phyloP scores from a whole-genome alignment of 2,888 invertebrate genomes.

The Oscheius sp. region DNA sequence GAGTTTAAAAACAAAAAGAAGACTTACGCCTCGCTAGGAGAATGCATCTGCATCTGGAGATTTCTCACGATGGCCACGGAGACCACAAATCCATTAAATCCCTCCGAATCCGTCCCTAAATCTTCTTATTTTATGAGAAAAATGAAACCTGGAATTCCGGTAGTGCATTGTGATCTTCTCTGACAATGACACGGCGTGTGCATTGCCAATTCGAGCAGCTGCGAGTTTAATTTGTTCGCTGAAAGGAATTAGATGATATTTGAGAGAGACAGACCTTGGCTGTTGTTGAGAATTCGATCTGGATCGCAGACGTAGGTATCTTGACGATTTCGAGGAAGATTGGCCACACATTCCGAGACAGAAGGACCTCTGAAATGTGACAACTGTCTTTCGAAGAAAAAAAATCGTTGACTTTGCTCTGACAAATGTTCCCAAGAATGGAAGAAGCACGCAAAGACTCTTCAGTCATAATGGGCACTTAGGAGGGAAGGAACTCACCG shows the following conservation, averaged over 20 bases:
- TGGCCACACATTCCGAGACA: conserved; percentile 51
- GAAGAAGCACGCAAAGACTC: not conserved
- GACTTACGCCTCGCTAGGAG: conserved; percentile 66
- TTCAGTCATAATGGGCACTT: not conserved
- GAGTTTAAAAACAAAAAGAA: not conserved
- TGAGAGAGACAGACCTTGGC: conserved; percentile 57
- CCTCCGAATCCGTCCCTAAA: conserved; percentile 47
- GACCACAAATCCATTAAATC: conserved; percentile 68
- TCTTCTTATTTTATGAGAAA: not conserved
- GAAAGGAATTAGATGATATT: not conserved
- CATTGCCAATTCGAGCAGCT: conserved; percentile 61
- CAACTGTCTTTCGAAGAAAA: not conserved
- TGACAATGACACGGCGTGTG: conserved; percentile 69
- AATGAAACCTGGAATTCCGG: conserved; percentile 42
- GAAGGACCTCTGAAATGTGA: conserved; percentile 57
- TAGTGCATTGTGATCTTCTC: conserved; percentile 63
- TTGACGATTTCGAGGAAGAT: conserved; percentile 46
- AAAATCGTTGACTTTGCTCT: not conserved
- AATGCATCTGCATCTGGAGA: conserved; percentile 68
- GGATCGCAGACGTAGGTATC: conserved; percentile 69
- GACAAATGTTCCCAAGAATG: conserved; percentile 2
- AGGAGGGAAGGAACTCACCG: conserved; percentile 2
- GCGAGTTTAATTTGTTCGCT: conserved; percentile 61
- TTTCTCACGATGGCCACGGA: conserved; percentile 68
- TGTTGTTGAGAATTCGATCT: conserved; percentile 66